Percentiles rank a stretch among this genome's conserved stretches.
phyloP scores from a whole-genome alignment of 2,113 vertebrate species.

The Tricholaema leucomelas region DNA sequence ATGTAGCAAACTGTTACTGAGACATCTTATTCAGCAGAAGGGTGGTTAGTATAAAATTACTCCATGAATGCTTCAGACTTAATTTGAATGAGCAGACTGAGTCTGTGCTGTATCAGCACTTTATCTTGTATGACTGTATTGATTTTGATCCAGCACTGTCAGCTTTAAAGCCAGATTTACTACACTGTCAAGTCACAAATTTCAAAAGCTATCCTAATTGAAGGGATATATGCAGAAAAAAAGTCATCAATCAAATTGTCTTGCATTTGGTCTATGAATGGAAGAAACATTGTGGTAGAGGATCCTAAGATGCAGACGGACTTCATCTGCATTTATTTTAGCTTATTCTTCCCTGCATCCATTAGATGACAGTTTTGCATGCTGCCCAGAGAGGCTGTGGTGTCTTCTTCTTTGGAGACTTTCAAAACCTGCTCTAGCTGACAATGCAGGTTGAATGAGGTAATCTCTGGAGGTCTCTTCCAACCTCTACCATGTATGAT shows the following conservation, averaged over 20 bases:
- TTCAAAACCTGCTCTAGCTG: too few species aligned
- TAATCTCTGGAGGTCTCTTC: too few species aligned
- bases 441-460: too few species aligned
- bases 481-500: neutral
- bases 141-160: conserved; percentile 9
- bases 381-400: too few species aligned
- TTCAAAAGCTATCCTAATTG: conserved; percentile 27
- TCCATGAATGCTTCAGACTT: neutral
- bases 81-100: neutral
- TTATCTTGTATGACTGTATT: neutral
- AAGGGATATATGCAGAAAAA: neutral
- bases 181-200: neutral
- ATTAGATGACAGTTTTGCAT: neutral
- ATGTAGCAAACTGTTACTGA: neutral
- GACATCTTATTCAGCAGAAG: conserved; percentile 9
- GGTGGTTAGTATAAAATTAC: neutral
- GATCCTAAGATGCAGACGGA: neutral
- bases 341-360: neutral
- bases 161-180: conserved; percentile 37
- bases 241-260: neutral
- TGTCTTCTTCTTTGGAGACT: too few species aligned
- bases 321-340: neutral
- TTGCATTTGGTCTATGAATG: neutral
- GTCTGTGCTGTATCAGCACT: conserved; percentile 26
- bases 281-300: neutral